Evolutionary conservation across 2,888 invertebrate species (phyloP), one percentile per base, ranked within the genome.

Genomic region (Cerastis leucographa): DNA sequence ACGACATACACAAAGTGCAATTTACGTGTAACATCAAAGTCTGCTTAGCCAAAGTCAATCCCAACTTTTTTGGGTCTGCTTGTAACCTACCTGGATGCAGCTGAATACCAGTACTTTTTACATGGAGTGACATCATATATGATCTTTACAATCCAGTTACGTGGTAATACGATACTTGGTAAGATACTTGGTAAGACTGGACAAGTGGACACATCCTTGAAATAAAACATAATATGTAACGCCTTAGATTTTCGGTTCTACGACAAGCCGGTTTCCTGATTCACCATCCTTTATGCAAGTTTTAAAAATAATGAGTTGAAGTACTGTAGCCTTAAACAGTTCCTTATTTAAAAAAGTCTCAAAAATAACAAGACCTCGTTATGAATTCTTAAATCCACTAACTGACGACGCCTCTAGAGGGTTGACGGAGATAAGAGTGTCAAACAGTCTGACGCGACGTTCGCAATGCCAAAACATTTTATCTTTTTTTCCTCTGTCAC

Each of bases 381-480:
- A 76, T 81, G 74, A 79, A 81, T 84, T 86, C 67, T 76, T 74
- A 76, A 87, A 78, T 78, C 74, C 42, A 54, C 46, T 74, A 71
- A 88, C 77, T 80, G 81, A 86, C 71, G 71, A 81, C 65, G 74
- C 73, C 85, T 80, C 81, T 49, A 11, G 74, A 76, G 77, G 51
- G 65, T 70, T 77, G 81, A 77, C 84, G 65, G 67, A 76, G 87
- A 86, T 84, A 88, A 86, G 72, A 71, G 71, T 76, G 77, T 81
- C 87, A 84, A 84, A 77, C 84, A 61, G 69, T 54, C 65, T 69
- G 87, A 84, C 67, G 74, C 61, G 84, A 81, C 73, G 49, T 64
- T 79, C 46, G 71, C 74, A 49, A 68, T 76, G 76, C 65, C 73
- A 71, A 76, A 88, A 81, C 69, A 84, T 88, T 86, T 88, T 86